Conservation (phyloP, 2,113 vertebrate genomes). For the Oxyura jamaicensis region DNA sequence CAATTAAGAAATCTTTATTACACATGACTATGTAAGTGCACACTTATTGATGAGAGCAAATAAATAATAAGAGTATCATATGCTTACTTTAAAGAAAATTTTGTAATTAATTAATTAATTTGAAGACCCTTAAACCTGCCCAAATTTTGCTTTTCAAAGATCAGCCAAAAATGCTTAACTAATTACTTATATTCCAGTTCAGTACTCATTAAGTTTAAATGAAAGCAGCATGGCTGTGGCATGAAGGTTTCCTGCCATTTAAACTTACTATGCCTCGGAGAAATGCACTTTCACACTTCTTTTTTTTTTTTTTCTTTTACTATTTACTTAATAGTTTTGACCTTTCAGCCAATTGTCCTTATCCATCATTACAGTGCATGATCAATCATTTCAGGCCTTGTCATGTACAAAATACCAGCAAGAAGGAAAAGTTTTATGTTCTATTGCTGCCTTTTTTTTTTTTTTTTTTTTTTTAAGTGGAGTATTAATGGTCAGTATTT, state of each 20-base stretch:
- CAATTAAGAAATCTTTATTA: not conserved
- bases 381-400: constrained; percentile 75
- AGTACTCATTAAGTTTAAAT: not conserved
- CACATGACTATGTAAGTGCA: not conserved
- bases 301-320: constrained; percentile 58
- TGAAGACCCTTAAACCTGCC: not conserved
- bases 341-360: constrained; percentile 79
- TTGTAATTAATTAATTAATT: not conserved
- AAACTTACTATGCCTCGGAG: constrained; percentile 46
- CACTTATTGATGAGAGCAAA: not conserved
- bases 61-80: not conserved
- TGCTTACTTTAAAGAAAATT: not conserved
- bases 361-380: constrained; percentile 73
- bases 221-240: not conserved
- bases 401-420: constrained; percentile 69
- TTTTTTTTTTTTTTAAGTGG: not conserved
- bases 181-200: not conserved
- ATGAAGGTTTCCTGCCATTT: constrained; percentile 41
- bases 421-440: constrained; percentile 41
- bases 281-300: not conserved
- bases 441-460: constrained; percentile 32
- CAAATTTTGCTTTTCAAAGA: not conserved
- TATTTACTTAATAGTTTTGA: constrained; percentile 80
- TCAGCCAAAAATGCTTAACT: not conserved
- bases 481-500: not conserved